Percentiles rank a stretch among this genome's conserved stretches.
Evolutionary conservation across 2,113 vertebrate genomes (phyloP).

Genomic region (Procavia capensis): DNA sequence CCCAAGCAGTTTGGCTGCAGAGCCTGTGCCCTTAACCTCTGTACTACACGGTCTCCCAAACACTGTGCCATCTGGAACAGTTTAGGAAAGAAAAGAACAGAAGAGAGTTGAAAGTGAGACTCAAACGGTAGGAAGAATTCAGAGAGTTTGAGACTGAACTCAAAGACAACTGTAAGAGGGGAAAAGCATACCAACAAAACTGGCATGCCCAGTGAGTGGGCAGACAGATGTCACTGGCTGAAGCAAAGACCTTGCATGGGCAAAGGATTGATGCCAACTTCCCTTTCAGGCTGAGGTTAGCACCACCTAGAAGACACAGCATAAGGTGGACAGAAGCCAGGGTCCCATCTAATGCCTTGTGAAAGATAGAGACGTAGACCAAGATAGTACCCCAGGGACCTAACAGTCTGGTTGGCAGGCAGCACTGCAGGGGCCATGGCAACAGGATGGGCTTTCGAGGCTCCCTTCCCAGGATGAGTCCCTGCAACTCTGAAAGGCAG

Average conservation of each 20-base stretch:
- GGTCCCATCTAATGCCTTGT: not conserved
- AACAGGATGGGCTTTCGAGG: not conserved
- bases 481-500: not conserved
- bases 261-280: too few species aligned
- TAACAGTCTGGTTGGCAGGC: not conserved
- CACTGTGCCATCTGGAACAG: not conserved
- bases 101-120: not conserved
- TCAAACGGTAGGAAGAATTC: not conserved
- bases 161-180: not conserved
- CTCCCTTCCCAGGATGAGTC: not conserved
- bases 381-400: not conserved
- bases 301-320: not conserved
- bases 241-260: not conserved
- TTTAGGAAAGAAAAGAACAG: not conserved
- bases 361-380: not conserved
- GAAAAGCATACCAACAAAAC: not conserved
- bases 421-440: not conserved
- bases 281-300: not conserved
- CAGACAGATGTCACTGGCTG: not conserved
- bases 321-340: not conserved
- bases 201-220: fast-evolving
- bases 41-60: not conserved
- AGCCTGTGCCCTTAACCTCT: not conserved
- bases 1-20: not conserved
- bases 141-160: not conserved